Conservation (phyloP, 2,888 invertebrate species). For the Sinentomon sp. region DNA sequence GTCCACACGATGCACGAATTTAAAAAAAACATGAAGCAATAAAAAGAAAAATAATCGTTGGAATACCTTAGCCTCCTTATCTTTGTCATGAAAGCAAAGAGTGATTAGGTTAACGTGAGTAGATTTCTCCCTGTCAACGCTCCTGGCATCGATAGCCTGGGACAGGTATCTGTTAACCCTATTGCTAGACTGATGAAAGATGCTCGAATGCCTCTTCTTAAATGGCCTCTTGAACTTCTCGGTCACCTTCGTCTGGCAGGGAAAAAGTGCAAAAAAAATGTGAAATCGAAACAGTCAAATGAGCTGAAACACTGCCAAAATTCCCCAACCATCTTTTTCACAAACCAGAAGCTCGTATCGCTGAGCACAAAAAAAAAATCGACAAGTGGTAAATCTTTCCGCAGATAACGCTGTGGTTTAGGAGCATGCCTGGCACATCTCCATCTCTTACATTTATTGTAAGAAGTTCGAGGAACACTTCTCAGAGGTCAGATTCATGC, state of each 20-base stretch:
- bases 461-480: no score
- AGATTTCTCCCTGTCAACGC: constrained; percentile 66
- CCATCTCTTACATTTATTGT: no score
- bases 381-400: no score
- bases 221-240: constrained; percentile 65
- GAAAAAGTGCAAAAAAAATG: constrained; percentile 7
- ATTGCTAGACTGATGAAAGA: constrained; percentile 66
- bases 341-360: no score
- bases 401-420: no score
- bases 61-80: constrained; percentile 47
- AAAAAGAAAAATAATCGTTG: not conserved
- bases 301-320: constrained; percentile 2
- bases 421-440: no score
- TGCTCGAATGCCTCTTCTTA: constrained; percentile 60
- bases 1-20: no score
- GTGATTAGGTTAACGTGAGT: constrained; percentile 63
- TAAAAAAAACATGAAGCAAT: not conserved
- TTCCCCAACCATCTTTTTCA: not conserved
- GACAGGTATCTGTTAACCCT: constrained; percentile 74
- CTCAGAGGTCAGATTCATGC: no score
- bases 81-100: constrained; percentile 52
- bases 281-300: constrained; percentile 17
- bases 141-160: constrained; percentile 67
- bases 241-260: constrained; percentile 46
- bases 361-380: no score